Conservation (phyloP, 2,888 invertebrate species). For the Eustalomyia histrio region DNA sequence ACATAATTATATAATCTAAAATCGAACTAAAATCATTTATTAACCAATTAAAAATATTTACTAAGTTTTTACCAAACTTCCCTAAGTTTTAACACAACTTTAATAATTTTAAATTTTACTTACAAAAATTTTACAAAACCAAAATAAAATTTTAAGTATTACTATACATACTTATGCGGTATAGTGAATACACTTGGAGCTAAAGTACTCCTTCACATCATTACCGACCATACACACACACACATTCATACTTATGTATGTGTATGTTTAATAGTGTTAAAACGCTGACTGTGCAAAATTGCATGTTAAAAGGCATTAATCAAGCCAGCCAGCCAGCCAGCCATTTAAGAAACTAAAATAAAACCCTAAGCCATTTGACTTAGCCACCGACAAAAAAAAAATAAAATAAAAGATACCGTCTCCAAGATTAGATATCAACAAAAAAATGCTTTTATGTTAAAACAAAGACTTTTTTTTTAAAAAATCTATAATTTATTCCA, state of each 20-base stretch:
- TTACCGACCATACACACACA: slow-evolving; percentile 10
- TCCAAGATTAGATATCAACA: slow-evolving; percentile 42
- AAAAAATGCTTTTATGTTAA: slow-evolving; percentile 17
- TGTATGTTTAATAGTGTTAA: slow-evolving; percentile 50
- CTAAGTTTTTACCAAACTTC: too few relatives aligned
- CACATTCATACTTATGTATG: neutral
- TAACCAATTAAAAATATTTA: too few relatives aligned
- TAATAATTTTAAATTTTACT: too few relatives aligned
- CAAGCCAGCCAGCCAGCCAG: slow-evolving; percentile 46
- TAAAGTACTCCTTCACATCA: slow-evolving; percentile 38
- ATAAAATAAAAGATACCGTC: slow-evolving; percentile 46
- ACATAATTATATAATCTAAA: too few relatives aligned
- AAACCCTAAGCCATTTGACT: slow-evolving; percentile 52
- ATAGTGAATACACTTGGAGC: slow-evolving; percentile 24
- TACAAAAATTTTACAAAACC: too few relatives aligned
- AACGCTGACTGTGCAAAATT: slow-evolving; percentile 55
- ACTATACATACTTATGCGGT: neutral
- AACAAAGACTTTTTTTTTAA: slow-evolving; percentile 2
- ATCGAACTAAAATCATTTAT: too few relatives aligned
- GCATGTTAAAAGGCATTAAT: slow-evolving; percentile 60
- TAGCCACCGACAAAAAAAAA: slow-evolving; percentile 37
- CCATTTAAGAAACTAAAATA: slow-evolving; percentile 32
- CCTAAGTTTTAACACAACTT: too few relatives aligned
- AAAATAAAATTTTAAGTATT: too few relatives aligned
- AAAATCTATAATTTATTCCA: neutral